Evolutionary conservation across 2,888 invertebrate genomes (phyloP).

Genomic region (Drosophila quinaria): DNA sequence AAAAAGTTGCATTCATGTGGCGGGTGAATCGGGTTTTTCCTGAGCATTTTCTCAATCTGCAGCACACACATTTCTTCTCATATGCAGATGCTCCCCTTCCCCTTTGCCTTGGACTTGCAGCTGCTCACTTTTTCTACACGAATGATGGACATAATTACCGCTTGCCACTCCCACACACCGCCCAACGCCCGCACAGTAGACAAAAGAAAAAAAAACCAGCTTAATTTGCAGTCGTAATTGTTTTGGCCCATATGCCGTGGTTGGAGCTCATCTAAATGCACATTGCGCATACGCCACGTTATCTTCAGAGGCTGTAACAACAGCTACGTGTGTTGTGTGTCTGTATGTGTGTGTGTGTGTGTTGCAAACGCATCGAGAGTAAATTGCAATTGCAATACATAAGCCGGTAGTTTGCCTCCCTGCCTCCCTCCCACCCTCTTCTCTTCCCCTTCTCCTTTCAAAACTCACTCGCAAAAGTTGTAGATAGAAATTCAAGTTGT

Average conservation of each 20-base stretch:
- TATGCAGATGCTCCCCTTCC: slow-evolving; percentile 63
- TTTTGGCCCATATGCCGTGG: slow-evolving; percentile 75
- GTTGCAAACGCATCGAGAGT: slow-evolving; percentile 69
- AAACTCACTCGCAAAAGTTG: background rate
- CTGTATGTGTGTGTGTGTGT: background rate
- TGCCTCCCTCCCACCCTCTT: background rate
- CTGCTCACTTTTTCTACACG: slow-evolving; percentile 72
- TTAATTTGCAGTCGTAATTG: slow-evolving; percentile 75
- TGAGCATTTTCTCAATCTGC: slow-evolving; percentile 42
- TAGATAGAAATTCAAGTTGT: slow-evolving; percentile 37
- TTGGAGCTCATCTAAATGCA: slow-evolving; percentile 47
- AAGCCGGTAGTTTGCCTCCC: slow-evolving; percentile 17
- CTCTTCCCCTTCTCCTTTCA: too few relatives aligned
- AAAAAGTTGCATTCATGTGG: slow-evolving; percentile 36
- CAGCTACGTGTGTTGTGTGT: background rate
- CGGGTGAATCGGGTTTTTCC: slow-evolving; percentile 46
- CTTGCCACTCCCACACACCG: slow-evolving; percentile 67
- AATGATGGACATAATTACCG: slow-evolving; percentile 78
- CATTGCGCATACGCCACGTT: slow-evolving; percentile 75
- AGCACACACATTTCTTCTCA: slow-evolving; percentile 44
- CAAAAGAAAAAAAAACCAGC: slow-evolving; percentile 39
- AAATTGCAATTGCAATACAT: slow-evolving; percentile 69
- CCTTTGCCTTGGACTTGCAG: background rate
- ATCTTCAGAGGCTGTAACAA: slow-evolving; percentile 26
- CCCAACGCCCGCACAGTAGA: slow-evolving; percentile 45